phyloP scores from a whole-genome alignment of 2,888 invertebrate genomes.

The Drosophila pseudotakahashii region DNA sequence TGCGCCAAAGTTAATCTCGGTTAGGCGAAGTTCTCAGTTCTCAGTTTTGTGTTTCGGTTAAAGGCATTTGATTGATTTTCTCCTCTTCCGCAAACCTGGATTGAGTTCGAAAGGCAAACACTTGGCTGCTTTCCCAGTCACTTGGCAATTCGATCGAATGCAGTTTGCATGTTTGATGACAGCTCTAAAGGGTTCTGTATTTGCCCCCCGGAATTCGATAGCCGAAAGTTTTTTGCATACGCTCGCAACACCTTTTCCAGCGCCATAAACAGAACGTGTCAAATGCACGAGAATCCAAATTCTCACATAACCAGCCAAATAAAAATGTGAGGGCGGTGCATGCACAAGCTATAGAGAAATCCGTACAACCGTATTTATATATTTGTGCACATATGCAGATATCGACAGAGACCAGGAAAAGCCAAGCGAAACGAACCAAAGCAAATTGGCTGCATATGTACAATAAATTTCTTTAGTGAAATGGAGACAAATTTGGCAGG shows the following conservation, averaged over 20 bases:
- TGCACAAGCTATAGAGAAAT: conserved; percentile 6
- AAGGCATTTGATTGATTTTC: conserved; percentile 40
- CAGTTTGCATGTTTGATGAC: conserved; percentile 54
- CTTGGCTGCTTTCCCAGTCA: conserved; percentile 20
- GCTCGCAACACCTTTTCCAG: conserved; percentile 30
- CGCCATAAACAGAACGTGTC: conserved; percentile 59
- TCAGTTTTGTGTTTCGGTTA: conserved; percentile 21
- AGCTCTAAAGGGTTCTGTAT: conserved; percentile 37
- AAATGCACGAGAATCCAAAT: conserved; percentile 67
- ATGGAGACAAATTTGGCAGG: conserved; percentile 15
- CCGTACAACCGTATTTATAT: conserved; percentile 7
- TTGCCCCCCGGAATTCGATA: neutral
- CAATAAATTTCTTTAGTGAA: conserved; percentile 11
- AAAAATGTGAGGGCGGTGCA: conserved; percentile 11
- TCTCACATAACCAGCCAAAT: conserved; percentile 37
- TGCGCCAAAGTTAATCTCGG: conserved; percentile 37
- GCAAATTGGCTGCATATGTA: conserved; percentile 27
- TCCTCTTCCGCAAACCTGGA: conserved; percentile 3
- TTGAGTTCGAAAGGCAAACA: conserved; percentile 41
- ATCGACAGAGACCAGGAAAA: conserved; percentile 15
- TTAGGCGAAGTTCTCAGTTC: conserved; percentile 26
- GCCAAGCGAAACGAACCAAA: conserved; percentile 32
- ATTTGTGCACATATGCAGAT: conserved; percentile 1
- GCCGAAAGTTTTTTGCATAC: conserved; percentile 36
- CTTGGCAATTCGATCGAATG: conserved; percentile 49